These are phyloP conservation scores for Brachymystax lenok DNA, from an alignment of 2,797 vertebrate genomes.

Conservation along the genomic window DNA sequence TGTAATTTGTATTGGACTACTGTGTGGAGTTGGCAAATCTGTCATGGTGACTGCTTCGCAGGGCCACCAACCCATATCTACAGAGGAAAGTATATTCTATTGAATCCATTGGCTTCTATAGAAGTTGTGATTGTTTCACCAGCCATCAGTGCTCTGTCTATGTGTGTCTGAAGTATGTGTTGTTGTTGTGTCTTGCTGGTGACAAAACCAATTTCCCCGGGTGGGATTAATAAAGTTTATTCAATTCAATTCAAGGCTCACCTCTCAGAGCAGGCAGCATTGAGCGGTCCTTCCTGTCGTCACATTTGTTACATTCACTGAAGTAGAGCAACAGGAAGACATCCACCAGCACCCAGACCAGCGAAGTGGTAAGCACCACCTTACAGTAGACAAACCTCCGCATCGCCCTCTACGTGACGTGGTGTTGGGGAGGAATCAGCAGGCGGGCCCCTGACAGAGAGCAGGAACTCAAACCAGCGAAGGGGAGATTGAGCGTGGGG, in stretches of 20 bases:
- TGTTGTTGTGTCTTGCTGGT: not conserved
- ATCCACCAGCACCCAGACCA: constrained; percentile 95
- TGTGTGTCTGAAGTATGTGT: not conserved
- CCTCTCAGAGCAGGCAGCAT: constrained; percentile 94
- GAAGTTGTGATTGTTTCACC: not conserved
- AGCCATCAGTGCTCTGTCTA: not conserved
- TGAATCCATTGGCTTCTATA: not conserved
- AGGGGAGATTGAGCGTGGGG: constrained; percentile 19
- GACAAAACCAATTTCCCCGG: not conserved
- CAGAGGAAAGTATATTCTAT: not conserved
- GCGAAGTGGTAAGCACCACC: constrained; percentile 95
- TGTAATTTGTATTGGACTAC: not conserved
- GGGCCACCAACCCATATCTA: not conserved
- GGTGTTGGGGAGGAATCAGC: constrained; percentile 16
- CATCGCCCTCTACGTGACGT: constrained; percentile 76
- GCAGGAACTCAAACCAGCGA: constrained; percentile 33
- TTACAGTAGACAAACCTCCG: constrained; percentile 94
- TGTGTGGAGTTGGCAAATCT: no score
- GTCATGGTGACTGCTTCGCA: no score
- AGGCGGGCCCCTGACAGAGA: not conserved
- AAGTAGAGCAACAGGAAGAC: constrained; percentile 94
- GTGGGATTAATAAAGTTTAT: not conserved
- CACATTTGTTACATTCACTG: constrained; percentile 96
- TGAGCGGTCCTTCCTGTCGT: constrained; percentile 88
- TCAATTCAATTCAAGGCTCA: constrained; percentile 66